Percentiles rank a stretch among this genome's conserved stretches.
Conservation (phyloP, 2,113 vertebrate species). For the Cariama cristata region DNA sequence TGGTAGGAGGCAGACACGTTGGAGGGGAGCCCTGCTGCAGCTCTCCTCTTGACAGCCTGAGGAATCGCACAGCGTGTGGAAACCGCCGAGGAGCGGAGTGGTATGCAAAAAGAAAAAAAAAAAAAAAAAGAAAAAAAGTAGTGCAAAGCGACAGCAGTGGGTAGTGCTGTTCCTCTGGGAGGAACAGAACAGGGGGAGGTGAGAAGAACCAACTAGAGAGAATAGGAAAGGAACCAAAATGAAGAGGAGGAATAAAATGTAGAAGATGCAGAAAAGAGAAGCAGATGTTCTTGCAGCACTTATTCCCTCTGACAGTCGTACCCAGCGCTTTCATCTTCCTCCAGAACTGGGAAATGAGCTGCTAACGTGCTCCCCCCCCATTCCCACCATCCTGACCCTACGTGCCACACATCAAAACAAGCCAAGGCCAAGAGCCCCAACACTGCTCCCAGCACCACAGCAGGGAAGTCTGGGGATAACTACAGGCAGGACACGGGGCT, state of each 20-base stretch:
- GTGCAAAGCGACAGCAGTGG: conserved; percentile 68
- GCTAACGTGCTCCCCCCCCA: neutral
- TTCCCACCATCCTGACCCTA: neutral
- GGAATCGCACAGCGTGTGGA: conserved; percentile 49
- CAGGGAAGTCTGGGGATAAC: neutral
- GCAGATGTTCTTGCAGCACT: conserved; percentile 67
- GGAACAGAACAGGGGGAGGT: conserved; percentile 71
- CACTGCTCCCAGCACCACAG: neutral
- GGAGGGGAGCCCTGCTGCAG: conserved; percentile 64
- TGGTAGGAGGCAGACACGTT: conserved; percentile 67
- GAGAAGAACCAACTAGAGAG: conserved; percentile 68
- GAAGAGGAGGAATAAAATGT: conserved; percentile 68
- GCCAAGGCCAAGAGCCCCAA: neutral
- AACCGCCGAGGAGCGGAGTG: conserved; percentile 14
- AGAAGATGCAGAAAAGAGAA: conserved; percentile 58
- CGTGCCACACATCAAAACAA: neutral
- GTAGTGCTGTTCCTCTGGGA: conserved; percentile 70
- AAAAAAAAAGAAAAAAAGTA: neutral
- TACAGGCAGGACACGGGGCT: neutral
- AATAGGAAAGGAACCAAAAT: conserved; percentile 66
- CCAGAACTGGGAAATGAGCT: conserved; percentile 10
- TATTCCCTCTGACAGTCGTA: conserved; percentile 31
- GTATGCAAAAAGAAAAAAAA: conserved; percentile 25
- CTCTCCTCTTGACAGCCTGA: conserved; percentile 36
- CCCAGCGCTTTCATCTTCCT: conserved; percentile 28